Base-by-base conservation (phyloP, 2,888 invertebrate species). In the Barypeithes pellucidus region DNA sequence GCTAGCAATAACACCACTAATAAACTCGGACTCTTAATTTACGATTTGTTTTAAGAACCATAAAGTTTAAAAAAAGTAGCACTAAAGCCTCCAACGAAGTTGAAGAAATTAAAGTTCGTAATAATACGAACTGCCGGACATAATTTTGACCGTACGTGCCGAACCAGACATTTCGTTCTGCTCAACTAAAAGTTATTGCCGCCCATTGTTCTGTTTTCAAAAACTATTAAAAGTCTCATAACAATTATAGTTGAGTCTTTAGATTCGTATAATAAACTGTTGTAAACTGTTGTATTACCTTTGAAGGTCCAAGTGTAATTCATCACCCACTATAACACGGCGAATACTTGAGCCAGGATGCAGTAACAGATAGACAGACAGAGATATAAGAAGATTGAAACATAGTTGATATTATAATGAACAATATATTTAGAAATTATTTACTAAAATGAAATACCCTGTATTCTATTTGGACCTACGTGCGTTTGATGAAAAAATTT, bases 61-160 rank as follows among this genome's bases (percentile, higher is more conserved):
- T 18, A 20, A 47, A n/a, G 3, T 54, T 54, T 3, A 22, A n/a
- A 52, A 54, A 54, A 54, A 33, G 16, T 54, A 33, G 54, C n/a
- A 33, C 14, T 54, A 33, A 29, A 9, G 11, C 14, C 33, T 33
- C 33, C 29, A 54, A 33, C 54, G 54, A 14, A 33, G 54, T 33
- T 16, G 8, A 33, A 54, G 33, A 33, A 54, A 54, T 33, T 16
- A 54, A 54, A 54, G 22, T 52, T 24, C 4, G 52, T 52, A 52
- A 54, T 54, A 16, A 54, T 54, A 16, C n/a, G 33, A 54, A n/a
- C 18, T 52, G 24, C n/a, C 7, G 24, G 3, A 54, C 54, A 54
- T 54, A 54, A 54, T 33, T 54, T 54, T 54, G 1, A 54, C 29
- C 7, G 54, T 54, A 54, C 54, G 54, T 54, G 54, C 54, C 54